Percentiles rank a stretch among this genome's conserved stretches.
These are phyloP conservation scores for Fragum fragum DNA, from an alignment of 2,888 invertebrate genomes.

Conservation along the genomic window DNA sequence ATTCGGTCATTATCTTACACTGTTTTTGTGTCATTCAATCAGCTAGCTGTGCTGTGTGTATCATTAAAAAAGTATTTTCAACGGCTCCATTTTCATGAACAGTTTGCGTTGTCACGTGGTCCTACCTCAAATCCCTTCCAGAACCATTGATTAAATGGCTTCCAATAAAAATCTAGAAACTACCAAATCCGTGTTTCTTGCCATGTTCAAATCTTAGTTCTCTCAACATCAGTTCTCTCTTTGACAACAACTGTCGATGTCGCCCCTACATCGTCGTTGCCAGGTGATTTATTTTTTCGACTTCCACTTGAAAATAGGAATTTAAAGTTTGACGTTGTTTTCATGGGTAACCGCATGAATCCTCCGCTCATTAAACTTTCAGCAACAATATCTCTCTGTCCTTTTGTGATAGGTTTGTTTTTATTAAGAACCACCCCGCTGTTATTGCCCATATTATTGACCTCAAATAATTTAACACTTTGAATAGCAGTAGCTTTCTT, in stretches of 20 bases:
- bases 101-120: too few species aligned
- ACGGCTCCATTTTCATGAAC: too few species aligned
- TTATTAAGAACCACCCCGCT: background rate
- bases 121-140: too few species aligned
- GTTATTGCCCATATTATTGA: background rate
- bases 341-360: conserved; percentile 45
- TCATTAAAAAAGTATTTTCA: too few species aligned
- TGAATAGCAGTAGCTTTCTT: background rate
- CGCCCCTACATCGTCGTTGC: background rate
- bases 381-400: conserved; percentile 32
- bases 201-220: background rate
- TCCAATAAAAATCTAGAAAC: too few species aligned
- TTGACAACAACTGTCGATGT: background rate
- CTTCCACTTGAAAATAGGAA: conserved; percentile 44
- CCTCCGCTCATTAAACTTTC: conserved; percentile 53
- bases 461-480: conserved; percentile 19
- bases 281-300: background rate
- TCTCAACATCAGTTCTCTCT: background rate
- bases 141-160: too few species aligned
- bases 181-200: too few species aligned
- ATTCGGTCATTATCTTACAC: too few species aligned
- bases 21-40: too few species aligned
- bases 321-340: conserved; percentile 56
- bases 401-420: background rate
- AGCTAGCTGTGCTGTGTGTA: too few species aligned